Evolutionary conservation across 2,113 vertebrate genomes (phyloP).

Genomic region (Cricetomys ansorgei): DNA sequence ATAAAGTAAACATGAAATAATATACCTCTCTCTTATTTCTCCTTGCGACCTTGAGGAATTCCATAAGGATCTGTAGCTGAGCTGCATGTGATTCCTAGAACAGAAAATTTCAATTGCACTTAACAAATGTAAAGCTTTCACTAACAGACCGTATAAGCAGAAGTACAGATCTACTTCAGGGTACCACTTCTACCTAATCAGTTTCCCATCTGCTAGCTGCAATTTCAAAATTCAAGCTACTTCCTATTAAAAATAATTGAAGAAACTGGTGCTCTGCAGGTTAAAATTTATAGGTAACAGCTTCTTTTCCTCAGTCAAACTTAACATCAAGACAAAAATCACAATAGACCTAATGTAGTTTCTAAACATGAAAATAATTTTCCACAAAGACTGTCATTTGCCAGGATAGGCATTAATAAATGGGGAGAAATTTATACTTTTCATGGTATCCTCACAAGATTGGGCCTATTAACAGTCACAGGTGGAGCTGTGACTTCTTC

Average conservation of each 20-base stretch:
- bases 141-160: slow-evolving; percentile 14
- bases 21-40: slow-evolving; percentile 99
- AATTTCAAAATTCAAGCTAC: slow-evolving; percentile 56
- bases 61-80: slow-evolving; percentile 98
- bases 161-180: background rate
- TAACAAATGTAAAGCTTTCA: slow-evolving; percentile 56
- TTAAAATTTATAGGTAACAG: background rate
- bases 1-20: slow-evolving; percentile 70
- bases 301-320: background rate
- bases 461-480: background rate
- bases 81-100: slow-evolving; percentile 97
- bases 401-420: background rate
- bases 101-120: slow-evolving; percentile 78
- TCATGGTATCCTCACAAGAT: background rate
- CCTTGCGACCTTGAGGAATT: slow-evolving; percentile 99
- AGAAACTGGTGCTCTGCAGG: background rate
- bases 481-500: background rate
- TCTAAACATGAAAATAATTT: slow-evolving; percentile 23
- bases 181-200: slow-evolving; percentile 22
- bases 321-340: slow-evolving; percentile 36
- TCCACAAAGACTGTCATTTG: background rate
- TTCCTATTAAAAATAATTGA: background rate
- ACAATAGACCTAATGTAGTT: background rate
- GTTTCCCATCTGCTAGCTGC: slow-evolving; percentile 15
- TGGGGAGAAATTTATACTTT: background rate